Percentiles rank a stretch among this genome's conserved stretches.
phyloP scores from a whole-genome alignment of 2,113 vertebrate genomes.

The Ochotona princeps region DNA sequence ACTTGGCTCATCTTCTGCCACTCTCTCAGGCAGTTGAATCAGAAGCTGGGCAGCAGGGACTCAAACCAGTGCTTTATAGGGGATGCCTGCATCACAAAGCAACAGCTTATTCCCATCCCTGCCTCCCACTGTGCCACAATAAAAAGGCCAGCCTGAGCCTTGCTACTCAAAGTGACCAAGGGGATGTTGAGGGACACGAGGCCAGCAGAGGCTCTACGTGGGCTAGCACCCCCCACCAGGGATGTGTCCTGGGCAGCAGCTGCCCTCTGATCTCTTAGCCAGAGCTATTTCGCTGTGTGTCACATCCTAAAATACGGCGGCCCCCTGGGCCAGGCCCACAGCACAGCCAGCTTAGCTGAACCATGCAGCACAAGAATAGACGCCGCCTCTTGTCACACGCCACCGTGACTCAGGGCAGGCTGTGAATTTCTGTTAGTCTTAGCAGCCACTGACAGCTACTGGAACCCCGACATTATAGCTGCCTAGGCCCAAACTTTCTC shows the following conservation, averaged over 20 bases:
- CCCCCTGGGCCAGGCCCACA: neutral
- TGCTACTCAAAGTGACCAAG: neutral
- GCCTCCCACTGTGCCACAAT: no score
- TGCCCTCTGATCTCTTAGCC: neutral
- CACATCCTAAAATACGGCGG: neutral
- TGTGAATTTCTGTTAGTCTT: neutral
- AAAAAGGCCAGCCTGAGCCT: no score
- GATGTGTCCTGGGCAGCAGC: neutral
- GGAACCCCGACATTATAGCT: neutral
- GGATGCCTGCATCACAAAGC: no score
- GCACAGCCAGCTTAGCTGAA: neutral
- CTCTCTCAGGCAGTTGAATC: no score
- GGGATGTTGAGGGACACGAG: no score
- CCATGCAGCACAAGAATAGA: neutral
- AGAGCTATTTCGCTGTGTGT: no score
- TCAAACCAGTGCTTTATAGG: no score
- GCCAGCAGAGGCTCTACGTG: neutral
- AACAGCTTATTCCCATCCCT: no score
- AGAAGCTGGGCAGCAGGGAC: no score
- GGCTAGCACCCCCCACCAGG: neutral
- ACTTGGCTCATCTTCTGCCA: no score
- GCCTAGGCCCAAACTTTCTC: neutral
- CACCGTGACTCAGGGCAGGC: neutral
- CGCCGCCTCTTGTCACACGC: no score
- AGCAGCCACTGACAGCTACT: neutral